Percentiles rank a stretch among this genome's conserved stretches.
Conservation (phyloP, 2,888 invertebrate species). For the Drosophila peninsularis region DNA sequence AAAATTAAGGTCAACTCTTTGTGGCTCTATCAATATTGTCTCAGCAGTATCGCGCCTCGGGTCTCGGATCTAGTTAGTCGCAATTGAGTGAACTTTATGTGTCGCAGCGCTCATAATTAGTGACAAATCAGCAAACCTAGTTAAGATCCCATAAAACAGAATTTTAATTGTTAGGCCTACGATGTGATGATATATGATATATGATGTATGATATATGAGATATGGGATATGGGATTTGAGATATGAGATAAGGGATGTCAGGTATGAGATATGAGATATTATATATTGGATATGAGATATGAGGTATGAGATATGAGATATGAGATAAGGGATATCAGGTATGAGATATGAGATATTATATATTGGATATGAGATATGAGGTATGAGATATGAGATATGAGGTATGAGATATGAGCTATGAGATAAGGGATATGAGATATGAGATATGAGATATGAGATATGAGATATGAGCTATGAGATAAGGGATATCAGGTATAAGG, state of each 20-base stretch:
- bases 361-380: no score
- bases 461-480: neutral
- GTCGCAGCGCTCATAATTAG: conserved; percentile 58
- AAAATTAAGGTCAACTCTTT: conserved; percentile 43
- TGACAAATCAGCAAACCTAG: conserved; percentile 55
- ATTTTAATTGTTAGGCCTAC: neutral
- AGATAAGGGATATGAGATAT: no score
- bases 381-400: no score
- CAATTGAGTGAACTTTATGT: conserved; percentile 31
- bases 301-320: no score
- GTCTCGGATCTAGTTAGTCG: conserved; percentile 18
- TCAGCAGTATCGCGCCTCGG: conserved; percentile 2
- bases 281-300: neutral
- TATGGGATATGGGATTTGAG: neutral
- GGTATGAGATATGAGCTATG: no score
- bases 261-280: neutral
- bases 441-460: neutral
- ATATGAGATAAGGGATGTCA: neutral
- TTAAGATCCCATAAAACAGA: conserved; percentile 1
- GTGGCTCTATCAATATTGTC: conserved; percentile 43
- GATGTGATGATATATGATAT: neutral
- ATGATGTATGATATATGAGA: no score
- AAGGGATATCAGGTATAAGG: no score
- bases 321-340: no score
- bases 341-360: no score